Evolutionary conservation across 2,888 invertebrate species (phyloP).

Genomic region (Drosophila recens): DNA sequence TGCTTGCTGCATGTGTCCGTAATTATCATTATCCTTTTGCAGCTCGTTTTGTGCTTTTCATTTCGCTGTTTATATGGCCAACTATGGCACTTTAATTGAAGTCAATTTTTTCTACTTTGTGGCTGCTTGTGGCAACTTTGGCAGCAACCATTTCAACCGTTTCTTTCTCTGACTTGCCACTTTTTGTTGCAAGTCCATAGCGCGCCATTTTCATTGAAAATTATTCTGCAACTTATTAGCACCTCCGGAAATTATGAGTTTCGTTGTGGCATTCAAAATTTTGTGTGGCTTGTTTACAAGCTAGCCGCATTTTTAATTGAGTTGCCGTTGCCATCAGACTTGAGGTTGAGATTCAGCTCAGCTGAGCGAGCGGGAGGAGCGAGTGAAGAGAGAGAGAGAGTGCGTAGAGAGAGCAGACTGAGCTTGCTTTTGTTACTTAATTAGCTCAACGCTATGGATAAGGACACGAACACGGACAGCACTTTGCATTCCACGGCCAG

Average conservation of each 20-base stretch:
- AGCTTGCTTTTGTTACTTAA: constrained; percentile 66
- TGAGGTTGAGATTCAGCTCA: constrained; percentile 8
- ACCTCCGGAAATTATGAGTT: constrained; percentile 80
- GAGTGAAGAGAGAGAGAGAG: background rate
- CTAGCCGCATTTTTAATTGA: constrained; percentile 69
- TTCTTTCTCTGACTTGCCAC: constrained; percentile 8
- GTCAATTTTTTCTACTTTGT: constrained; percentile 73
- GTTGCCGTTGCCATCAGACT: constrained; percentile 43
- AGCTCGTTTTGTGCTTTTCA: constrained; percentile 74
- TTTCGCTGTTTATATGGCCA: constrained; percentile 73
- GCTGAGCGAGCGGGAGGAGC: constrained; percentile 13
- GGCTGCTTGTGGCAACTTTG: constrained; percentile 42
- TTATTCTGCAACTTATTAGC: constrained; percentile 80
- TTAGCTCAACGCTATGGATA: constrained; percentile 57
- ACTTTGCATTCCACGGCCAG: constrained; percentile 30
- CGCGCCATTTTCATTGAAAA: constrained; percentile 67
- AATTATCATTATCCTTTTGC: constrained; percentile 75
- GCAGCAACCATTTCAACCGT: background rate
- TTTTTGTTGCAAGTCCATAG: constrained; percentile 43
- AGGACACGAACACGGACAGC: constrained; percentile 43
- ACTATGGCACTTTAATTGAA: constrained; percentile 79
- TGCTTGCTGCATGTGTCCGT: constrained; percentile 49
- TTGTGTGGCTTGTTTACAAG: constrained; percentile 67
- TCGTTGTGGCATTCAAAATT: constrained; percentile 57
- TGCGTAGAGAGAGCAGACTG: constrained; percentile 15